Evolutionary conservation across 2,888 invertebrate species (phyloP), one percentile per base, ranked within the genome.

Genomic region (Steromphala cineraria): DNA sequence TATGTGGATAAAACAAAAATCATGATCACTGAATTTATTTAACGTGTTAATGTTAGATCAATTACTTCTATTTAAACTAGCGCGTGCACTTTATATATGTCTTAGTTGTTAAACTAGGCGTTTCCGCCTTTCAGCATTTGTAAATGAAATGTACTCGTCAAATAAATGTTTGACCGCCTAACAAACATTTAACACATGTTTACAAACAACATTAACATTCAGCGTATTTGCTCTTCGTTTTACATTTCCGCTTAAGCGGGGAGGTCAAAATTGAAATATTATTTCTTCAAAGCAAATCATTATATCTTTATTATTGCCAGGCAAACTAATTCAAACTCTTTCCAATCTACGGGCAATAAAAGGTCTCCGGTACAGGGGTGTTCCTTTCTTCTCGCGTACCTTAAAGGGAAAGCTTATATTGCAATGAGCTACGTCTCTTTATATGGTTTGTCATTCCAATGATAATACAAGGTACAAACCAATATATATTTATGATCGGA

Each of bases 231-330:
- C 46, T 46, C 46, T 46, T 46, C 46, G 46, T 46, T 46, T 46
- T 46, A 46, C 46, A 46, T 46, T 46, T 46, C 46, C 46, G 46
- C 31, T n/a, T 36, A 71, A 71, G 36, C 71, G 36, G 19, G 10
- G 36, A 31, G 36, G 40, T 71, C 36, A 71, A 40, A 36, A 71
- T 71, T 31, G 36, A 40, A 19, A 40, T 71, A 40, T 31, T 36
- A 71, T 36, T 71, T 71, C 71, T 71, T 71, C 71, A 71, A 71
- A 71, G 71, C 36, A 71, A 71, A 71, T 71, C 40, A 40, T 71
- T 19, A 71, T 71, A 71, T 71, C 71, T 71, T 71, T 71, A 71
- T 71, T n/a, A 17, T 8, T 19, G 17, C 31, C 28, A 40, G 36
- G 40, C n/a, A 71, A 71, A 71, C 71, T 31, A 40, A 71, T 71